These are phyloP conservation scores for Petaurus breviceps DNA, from an alignment of 2,113 vertebrate genomes.

Conservation along the genomic window DNA sequence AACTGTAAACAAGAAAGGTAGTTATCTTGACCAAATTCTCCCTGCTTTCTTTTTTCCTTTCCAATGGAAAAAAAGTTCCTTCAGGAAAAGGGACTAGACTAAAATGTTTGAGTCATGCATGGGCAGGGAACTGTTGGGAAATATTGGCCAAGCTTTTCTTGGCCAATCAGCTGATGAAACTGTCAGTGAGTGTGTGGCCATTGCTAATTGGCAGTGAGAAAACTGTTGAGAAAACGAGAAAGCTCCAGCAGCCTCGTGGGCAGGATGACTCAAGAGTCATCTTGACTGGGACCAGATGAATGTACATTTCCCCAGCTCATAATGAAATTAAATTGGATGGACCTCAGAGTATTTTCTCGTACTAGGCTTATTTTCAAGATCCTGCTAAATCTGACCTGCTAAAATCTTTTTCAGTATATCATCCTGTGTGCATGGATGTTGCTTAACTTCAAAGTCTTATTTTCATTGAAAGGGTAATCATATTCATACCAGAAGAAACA, in stretches of 20 bases:
- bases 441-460: neutral
- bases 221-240: neutral
- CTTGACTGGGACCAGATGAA: neutral
- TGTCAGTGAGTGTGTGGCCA: neutral
- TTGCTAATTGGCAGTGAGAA: neutral
- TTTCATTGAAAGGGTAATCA: neutral
- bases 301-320: neutral
- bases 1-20: neutral
- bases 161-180: neutral
- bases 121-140: neutral
- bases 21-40: neutral
- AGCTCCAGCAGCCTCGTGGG: neutral
- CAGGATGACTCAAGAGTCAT: neutral
- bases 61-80: neutral
- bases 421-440: neutral
- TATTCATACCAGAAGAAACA: neutral
- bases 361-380: neutral
- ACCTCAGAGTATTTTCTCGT: neutral
- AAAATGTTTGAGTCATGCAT: neutral
- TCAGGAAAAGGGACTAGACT: neutral
- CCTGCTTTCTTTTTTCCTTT: neutral
- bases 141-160: neutral
- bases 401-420: neutral
- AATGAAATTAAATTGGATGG: neutral
- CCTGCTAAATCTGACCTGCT: neutral